phyloP scores from a whole-genome alignment of 2,113 vertebrate species.

The Ptychochromis oligacanthus region DNA sequence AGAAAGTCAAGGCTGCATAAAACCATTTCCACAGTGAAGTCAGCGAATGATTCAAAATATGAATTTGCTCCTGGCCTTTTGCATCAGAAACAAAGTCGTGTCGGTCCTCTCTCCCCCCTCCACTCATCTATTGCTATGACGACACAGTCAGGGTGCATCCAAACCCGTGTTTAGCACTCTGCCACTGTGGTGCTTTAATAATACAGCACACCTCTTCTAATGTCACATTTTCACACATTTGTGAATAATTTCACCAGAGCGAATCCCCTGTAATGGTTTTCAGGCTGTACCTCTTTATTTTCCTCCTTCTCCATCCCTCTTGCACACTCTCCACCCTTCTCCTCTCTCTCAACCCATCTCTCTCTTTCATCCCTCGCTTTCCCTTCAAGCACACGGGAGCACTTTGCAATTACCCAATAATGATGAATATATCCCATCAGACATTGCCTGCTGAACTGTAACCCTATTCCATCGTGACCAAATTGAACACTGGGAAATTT shows the following conservation, averaged over 20 bases:
- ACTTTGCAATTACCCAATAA: conserved; percentile 77
- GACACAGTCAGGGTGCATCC: conserved; percentile 52
- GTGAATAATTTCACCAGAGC: conserved; percentile 64
- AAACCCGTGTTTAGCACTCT: conserved; percentile 60
- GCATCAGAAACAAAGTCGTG: not conserved
- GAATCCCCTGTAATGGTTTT: conserved; percentile 65
- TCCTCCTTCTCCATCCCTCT: conserved; percentile 18
- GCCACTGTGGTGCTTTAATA: conserved; percentile 63
- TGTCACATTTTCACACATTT: conserved; percentile 68
- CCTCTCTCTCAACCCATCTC: conserved; percentile 28
- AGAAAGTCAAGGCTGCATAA: not conserved
- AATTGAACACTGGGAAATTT: conserved; percentile 74
- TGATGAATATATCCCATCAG: conserved; percentile 79
- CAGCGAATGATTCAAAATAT: not conserved
- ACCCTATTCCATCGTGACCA: conserved; percentile 55
- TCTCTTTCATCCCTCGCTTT: conserved; percentile 45
- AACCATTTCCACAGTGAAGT: not conserved
- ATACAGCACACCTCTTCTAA: conserved; percentile 60
- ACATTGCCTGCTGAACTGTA: conserved; percentile 70
- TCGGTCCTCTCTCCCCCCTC: not conserved
- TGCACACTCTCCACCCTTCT: not conserved
- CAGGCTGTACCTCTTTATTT: conserved; percentile 37
- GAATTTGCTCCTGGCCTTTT: not conserved
- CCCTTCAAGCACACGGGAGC: conserved; percentile 36
- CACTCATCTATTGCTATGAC: conserved; percentile 51